phyloP scores from a whole-genome alignment of 2,888 invertebrate species.

The Tipula confusa region DNA sequence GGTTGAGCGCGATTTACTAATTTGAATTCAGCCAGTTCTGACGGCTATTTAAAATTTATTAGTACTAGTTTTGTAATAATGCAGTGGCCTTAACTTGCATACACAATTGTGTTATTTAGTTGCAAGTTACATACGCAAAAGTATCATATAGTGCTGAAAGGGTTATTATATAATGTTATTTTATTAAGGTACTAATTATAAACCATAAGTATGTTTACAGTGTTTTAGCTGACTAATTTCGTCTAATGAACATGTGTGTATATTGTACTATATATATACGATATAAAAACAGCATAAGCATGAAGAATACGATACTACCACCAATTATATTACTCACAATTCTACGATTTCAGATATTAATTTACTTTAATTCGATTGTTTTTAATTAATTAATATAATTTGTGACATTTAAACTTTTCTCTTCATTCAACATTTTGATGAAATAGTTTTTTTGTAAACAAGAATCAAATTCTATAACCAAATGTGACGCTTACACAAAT shows the following conservation, averaged over 20 bases:
- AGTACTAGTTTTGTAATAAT: no score
- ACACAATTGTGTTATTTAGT: no score
- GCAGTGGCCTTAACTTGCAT: no score
- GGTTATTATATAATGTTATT: not conserved
- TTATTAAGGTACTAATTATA: not conserved
- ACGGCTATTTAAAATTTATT: no score
- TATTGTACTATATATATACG: not conserved
- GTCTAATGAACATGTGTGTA: not conserved
- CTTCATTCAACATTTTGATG: not conserved
- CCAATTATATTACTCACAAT: not conserved
- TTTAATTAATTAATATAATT: not conserved
- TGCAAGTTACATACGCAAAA: no score
- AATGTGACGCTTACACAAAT: not conserved
- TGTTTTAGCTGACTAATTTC: not conserved
- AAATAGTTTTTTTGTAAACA: not conserved
- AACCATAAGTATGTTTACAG: not conserved
- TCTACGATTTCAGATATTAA: not conserved
- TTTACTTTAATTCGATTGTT: constrained; percentile 4
- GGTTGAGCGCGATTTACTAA: no score
- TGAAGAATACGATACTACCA: not conserved
- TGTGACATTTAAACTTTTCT: not conserved
- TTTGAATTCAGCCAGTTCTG: no score
- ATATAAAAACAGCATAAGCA: not conserved
- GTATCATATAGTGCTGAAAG: no score
- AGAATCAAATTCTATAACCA: not conserved